Base-by-base conservation (phyloP, 2,888 invertebrate genomes). In the Tryphoninae sp. region DNA sequence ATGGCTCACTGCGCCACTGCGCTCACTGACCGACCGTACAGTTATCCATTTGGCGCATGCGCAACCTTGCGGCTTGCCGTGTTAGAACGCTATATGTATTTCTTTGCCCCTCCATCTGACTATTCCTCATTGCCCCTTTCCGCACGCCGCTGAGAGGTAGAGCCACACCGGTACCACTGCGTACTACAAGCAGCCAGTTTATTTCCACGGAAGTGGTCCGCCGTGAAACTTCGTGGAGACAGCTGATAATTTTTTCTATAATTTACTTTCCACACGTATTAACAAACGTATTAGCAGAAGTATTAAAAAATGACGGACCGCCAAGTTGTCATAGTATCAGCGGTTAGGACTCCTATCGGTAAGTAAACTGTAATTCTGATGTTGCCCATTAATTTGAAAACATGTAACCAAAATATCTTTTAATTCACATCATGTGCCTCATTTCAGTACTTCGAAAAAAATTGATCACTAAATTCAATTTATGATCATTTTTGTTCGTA, bases 311-410 rank as follows among this genome's bases (percentile, higher is more conserved):
- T 92, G 92, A 88, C 87, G 62, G 86, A 84, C 33, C 87, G 85
- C 42, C 93, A 94, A 73, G 95, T 96, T 61, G 95, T 95, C 69
- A 97, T 98, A 86, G 94, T 96, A 8, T 95, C 96, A 26, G 97
- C 96, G 16, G 96, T 95, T 19, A 93, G 98, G 85, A 97, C 97
- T n/a, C 96, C 97, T 1, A 96, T 98, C 87, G 97, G 97, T 96
- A 93, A 92, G 89, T 91, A 82, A 73, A 67, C 11, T 68, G 61
- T 49, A 74, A 79, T 80, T 16, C 67, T 68, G 74, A 59, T 19
- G 67, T 42, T 71, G 67, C 53, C 53, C 53, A 13, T 40, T 33
- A 33, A 33, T 33, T 33, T 6, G 33, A 33, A 33, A 7, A 33
- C 33, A 59, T 51, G 45, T 74, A 81, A 65, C 78, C 79, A 75